Evolutionary conservation across 2,113 vertebrate genomes (phyloP), one percentile per base, ranked within the genome.

Genomic region (Solea senegalensis): DNA sequence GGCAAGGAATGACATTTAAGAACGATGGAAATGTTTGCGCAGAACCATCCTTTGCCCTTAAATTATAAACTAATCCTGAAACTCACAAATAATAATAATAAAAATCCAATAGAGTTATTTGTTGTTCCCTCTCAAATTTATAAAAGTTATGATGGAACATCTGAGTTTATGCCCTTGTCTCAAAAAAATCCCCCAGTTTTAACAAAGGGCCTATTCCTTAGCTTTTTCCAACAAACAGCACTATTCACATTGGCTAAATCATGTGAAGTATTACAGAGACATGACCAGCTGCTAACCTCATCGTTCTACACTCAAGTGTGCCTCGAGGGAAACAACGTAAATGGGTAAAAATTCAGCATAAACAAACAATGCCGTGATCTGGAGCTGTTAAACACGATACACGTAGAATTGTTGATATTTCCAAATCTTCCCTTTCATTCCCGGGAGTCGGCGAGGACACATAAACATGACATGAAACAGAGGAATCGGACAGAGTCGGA

Each of bases 181-280:
- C 44, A 62, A 73, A 85, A 92, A 85, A 91, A 82, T 68, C 54
- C 83, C 86, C 81, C 60, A 81, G 54, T 78, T 75, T 49, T 34
- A 62, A 80, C 69, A 85, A 87, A 83, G 63, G 44, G 63, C 60
- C 65, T 48, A 54, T 83, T 76, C 72, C 80, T 53, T 44, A 34
- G 27, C 50, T 48, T 58, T 65, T 21, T 50, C 54, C 69, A 83
- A 90, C 91, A 92, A 92, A 90, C 72, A 59, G 60, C 59, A 9
- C 63, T 69, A 93, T 92, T 93, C 88, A 93, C 72, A 55, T 55
- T 51, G 46, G 65, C 55, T 54, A 26, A 76, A 88, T 90, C 92
- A 94, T 89, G 91, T 92, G 92, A 92, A 88, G 63, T 72, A 57
- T 76, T 11, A 7, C 75, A 58, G 82, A 89, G 88, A 84, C 76